Conservation (phyloP, 2,113 vertebrate genomes). For the Alexandromys fortis region DNA sequence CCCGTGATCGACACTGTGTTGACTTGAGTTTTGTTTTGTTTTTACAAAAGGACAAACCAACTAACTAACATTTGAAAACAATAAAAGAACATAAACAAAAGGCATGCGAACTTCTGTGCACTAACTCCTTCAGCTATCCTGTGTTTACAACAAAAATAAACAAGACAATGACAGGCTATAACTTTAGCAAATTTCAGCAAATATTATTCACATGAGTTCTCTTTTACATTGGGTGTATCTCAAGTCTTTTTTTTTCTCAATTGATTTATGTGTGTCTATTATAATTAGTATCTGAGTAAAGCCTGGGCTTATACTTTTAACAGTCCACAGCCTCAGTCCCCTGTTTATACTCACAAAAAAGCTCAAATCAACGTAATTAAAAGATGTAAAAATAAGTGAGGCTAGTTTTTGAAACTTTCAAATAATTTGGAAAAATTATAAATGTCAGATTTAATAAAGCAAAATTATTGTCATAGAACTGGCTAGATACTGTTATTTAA, state of each 20-base stretch:
- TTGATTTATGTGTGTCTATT: constrained; percentile 9
- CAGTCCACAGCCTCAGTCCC: neutral
- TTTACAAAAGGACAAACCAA: constrained; percentile 60
- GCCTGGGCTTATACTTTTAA: neutral
- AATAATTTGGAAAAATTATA: constrained; percentile 43
- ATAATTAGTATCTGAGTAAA: constrained; percentile 9
- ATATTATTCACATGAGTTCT: constrained; percentile 52
- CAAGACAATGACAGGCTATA: constrained; percentile 1
- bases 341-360: constrained; percentile 41
- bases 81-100: constrained; percentile 62
- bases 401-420: neutral
- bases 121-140: constrained; percentile 56
- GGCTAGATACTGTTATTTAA: constrained; percentile 18
- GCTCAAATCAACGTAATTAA: constrained; percentile 9
- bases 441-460: constrained; percentile 39
- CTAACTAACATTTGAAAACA: constrained; percentile 55
- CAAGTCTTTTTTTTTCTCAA: constrained; percentile 43
- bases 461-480: constrained; percentile 25
- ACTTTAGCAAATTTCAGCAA: constrained; percentile 39
- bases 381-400: neutral
- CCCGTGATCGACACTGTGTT: constrained; percentile 41
- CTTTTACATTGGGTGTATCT: constrained; percentile 28
- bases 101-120: constrained; percentile 53
- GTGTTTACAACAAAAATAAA: constrained; percentile 61
- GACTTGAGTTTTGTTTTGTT: neutral